A percentile compares a stretch with the other conserved stretches of the same genome.
phyloP scores from a whole-genome alignment of 2,113 vertebrate species.

The Prochilodus magdalenae region DNA sequence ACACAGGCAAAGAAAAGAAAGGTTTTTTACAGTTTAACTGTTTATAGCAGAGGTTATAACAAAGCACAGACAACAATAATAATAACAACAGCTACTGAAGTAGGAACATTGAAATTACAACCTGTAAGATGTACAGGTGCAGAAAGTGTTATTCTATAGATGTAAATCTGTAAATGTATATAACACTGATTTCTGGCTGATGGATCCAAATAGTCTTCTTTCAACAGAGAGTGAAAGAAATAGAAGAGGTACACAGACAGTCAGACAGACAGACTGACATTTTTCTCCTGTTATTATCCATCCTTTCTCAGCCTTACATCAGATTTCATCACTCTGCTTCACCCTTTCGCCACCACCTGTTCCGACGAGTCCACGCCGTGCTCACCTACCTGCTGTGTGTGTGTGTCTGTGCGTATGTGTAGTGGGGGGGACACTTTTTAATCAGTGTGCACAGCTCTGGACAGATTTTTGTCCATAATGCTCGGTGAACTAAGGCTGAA shows the following conservation, averaged over 20 bases:
- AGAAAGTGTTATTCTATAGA: no score
- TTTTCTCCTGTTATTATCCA: slow-evolving; percentile 74
- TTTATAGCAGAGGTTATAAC: no score
- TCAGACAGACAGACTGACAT: slow-evolving; percentile 64
- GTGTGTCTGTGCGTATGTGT: slow-evolving; percentile 21
- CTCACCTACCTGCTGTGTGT: slow-evolving; percentile 21
- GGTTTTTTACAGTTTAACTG: no score
- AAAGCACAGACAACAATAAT: no score
- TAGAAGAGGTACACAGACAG: slow-evolving; percentile 50
- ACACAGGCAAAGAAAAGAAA: no score
- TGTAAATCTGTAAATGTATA: no score
- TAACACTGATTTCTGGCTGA: no score
- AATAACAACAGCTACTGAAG: no score
- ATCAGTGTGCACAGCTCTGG: slow-evolving; percentile 31
- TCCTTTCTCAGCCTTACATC: slow-evolving; percentile 79
- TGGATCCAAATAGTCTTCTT: no score
- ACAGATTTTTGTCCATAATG: slow-evolving; percentile 51
- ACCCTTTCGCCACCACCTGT: slow-evolving; percentile 41
- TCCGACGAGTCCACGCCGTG: slow-evolving; percentile 34
- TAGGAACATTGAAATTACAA: no score
- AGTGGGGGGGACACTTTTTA: slow-evolving; percentile 27
- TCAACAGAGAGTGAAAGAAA: slow-evolving; percentile 44
- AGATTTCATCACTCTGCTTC: slow-evolving; percentile 80
- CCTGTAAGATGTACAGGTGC: no score
- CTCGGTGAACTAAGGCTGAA: slow-evolving; percentile 57